Percentiles rank a stretch among this genome's conserved stretches.
These are phyloP conservation scores for Cecropterus lyciades DNA, from an alignment of 1,140 invertebrate species.

Conservation along the genomic window DNA sequence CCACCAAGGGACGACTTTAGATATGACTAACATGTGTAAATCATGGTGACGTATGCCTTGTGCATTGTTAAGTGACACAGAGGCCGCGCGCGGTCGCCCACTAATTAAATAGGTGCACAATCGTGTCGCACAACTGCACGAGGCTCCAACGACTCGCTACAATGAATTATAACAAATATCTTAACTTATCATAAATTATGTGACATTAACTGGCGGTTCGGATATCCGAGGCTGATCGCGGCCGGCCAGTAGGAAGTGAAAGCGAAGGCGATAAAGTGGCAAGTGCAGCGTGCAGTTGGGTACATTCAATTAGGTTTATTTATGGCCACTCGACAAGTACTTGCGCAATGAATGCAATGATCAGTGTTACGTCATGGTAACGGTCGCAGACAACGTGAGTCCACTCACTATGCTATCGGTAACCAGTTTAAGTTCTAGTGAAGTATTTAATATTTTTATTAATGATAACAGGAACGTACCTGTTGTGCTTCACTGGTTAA, in stretches of 20 bases:
- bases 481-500: no score
- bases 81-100: neutral
- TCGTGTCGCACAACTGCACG: neutral
- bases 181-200: no score
- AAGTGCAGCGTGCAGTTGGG: conserved; percentile 11
- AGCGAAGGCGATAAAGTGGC: conserved; percentile 21
- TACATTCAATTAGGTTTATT: conserved; percentile 14
- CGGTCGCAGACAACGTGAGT: neutral
- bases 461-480: no score
- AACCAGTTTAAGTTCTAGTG: neutral
- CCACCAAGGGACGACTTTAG: no score
- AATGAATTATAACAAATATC: no score
- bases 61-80: no score
- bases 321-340: conserved; percentile 6
- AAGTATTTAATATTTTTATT: neutral
- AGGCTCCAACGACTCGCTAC: neutral
- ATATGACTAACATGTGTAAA: no score
- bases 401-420: neutral
- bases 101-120: neutral
- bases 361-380: conserved; percentile 3
- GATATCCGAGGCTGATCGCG: conserved; percentile 6
- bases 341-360: conserved; percentile 13
- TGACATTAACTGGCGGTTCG: neutral
- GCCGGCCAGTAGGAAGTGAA: conserved; percentile 17
- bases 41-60: no score